phyloP scores from a whole-genome alignment of 2,888 invertebrate species.

The Nomada ruficornis region DNA sequence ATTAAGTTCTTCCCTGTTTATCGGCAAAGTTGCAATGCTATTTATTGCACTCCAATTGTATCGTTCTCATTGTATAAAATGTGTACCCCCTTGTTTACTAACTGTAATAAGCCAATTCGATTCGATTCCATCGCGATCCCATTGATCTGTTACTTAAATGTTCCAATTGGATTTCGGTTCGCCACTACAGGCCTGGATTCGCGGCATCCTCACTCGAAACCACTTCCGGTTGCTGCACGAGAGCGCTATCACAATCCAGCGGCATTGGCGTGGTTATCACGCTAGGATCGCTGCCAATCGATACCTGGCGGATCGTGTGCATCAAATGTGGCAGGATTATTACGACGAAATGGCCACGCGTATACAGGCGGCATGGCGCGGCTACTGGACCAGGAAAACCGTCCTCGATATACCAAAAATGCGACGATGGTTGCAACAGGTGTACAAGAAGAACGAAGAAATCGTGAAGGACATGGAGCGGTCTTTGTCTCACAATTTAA shows the following conservation, averaged over 20 bases:
- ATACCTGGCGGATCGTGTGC: conserved; percentile 59
- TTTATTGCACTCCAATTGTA: no score
- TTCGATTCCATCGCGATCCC: not conserved
- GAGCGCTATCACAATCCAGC: conserved; percentile 71
- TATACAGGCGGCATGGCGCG: conserved; percentile 78
- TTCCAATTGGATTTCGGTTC: not conserved
- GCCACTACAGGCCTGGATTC: conserved; percentile 74
- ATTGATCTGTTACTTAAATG: not conserved
- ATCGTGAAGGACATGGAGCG: conserved; percentile 67
- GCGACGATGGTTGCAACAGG: conserved; percentile 65
- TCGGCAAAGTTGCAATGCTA: no score
- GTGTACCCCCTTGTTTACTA: no score
- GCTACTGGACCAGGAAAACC: conserved; percentile 69
- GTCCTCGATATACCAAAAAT: conserved; percentile 59
- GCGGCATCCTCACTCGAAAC: conserved; percentile 73
- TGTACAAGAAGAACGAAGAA: conserved; percentile 69
- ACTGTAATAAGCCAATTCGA: not conserved
- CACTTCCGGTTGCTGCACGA: conserved; percentile 71
- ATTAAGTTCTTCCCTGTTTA: no score
- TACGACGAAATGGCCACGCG: conserved; percentile 72
- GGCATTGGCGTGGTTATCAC: conserved; percentile 74
- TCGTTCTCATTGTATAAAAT: no score
- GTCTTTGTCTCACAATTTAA: conserved; percentile 37
- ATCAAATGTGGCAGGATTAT: conserved; percentile 68
- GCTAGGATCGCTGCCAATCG: conserved; percentile 57